These are phyloP conservation scores for Hoplodrina ambigua DNA, from an alignment of 2,888 invertebrate species.

Conservation along the genomic window DNA sequence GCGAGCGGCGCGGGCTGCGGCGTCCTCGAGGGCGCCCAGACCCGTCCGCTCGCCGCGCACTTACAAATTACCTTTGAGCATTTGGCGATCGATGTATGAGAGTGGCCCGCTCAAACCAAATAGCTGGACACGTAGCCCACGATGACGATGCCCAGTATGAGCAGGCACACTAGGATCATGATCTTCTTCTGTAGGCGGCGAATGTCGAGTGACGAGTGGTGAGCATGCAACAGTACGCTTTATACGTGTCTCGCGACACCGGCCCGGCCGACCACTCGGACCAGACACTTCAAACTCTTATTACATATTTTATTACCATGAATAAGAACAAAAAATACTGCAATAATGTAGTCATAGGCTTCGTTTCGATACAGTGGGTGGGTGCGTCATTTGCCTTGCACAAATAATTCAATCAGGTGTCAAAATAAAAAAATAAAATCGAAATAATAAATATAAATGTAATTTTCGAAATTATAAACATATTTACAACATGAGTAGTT, in stretches of 20 bases:
- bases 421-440: slow-evolving; percentile 77
- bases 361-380: slow-evolving; percentile 63
- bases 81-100: slow-evolving; percentile 72
- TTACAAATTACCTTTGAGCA: slow-evolving; percentile 85
- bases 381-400: slow-evolving; percentile 87
- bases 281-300: slow-evolving; percentile 68
- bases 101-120: slow-evolving; percentile 88
- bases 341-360: slow-evolving; percentile 44
- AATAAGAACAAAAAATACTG: slow-evolving; percentile 46
- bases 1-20: slow-evolving; percentile 71
- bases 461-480: slow-evolving; percentile 84
- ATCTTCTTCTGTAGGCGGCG: slow-evolving; percentile 95
- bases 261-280: slow-evolving; percentile 63
- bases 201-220: slow-evolving; percentile 65
- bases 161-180: slow-evolving; percentile 97
- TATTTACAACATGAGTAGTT: slow-evolving; percentile 88
- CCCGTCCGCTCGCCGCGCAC: slow-evolving; percentile 73
- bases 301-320: slow-evolving; percentile 61
- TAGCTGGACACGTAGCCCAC: slow-evolving; percentile 92
- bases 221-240: slow-evolving; percentile 88
- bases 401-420: slow-evolving; percentile 56
- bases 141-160: slow-evolving; percentile 95
- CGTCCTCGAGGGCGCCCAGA: no score
- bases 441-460: slow-evolving; percentile 89
- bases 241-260: slow-evolving; percentile 73